These are phyloP conservation scores for Stegastes partitus DNA, from an alignment of 2,113 vertebrate species.

Conservation along the genomic window DNA sequence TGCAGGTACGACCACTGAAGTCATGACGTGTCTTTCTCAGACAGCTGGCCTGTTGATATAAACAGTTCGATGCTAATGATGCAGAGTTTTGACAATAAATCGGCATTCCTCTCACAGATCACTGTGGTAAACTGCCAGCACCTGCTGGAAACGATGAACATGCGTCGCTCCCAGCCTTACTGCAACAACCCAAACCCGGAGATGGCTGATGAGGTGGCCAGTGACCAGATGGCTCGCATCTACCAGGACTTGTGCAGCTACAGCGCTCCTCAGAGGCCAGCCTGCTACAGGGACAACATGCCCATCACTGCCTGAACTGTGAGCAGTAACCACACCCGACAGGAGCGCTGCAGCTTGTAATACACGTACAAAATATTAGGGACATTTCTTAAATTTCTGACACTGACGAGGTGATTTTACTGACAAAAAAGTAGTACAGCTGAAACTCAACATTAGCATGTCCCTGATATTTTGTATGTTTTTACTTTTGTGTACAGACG, in stretches of 20 bases:
- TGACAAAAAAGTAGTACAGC: not conserved
- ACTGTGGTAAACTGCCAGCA: slow-evolving; percentile 84
- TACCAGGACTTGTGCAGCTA: slow-evolving; percentile 87
- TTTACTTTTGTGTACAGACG: slow-evolving; percentile 8
- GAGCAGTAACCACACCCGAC: slow-evolving; percentile 19
- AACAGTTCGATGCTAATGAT: no score
- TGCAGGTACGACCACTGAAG: slow-evolving; percentile 87
- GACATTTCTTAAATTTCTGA: slow-evolving; percentile 31
- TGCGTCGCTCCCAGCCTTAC: slow-evolving; percentile 77
- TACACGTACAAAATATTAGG: slow-evolving; percentile 14
- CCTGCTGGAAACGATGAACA: slow-evolving; percentile 80
- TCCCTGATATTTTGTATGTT: not conserved
- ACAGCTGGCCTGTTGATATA: not conserved
- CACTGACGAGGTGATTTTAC: not conserved
- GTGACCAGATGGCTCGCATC: slow-evolving; percentile 85
- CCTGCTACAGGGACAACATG: slow-evolving; percentile 92
- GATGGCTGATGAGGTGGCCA: slow-evolving; percentile 74
- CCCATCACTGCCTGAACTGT: slow-evolving; percentile 91
- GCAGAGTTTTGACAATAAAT: not conserved
- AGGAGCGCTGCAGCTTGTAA: slow-evolving; percentile 19
- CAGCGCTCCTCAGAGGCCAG: slow-evolving; percentile 82
- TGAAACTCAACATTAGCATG: slow-evolving; percentile 1
- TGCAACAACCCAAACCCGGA: slow-evolving; percentile 76
- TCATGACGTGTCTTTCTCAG: not conserved
- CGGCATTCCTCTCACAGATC: slow-evolving; percentile 71